Evolutionary conservation across 2,113 vertebrate species (phyloP).

Genomic region (Stomatorhinus ivindoensis): DNA sequence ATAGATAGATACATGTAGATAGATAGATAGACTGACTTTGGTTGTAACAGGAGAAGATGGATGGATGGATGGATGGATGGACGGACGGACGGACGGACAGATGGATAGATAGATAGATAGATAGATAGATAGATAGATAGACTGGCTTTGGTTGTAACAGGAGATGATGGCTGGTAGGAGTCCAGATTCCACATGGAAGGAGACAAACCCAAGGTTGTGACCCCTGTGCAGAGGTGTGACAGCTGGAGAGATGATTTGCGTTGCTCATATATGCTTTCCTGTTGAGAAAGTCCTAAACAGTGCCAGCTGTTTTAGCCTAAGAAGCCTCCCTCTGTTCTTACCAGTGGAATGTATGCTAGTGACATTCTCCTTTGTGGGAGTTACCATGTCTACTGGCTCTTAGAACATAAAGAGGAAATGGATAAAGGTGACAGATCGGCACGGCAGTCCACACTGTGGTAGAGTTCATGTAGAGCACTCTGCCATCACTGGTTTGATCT

Average conservation of each 20-base stretch:
- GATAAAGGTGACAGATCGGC: background rate
- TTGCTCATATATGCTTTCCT: background rate
- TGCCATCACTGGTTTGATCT: background rate
- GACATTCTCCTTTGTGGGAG: background rate
- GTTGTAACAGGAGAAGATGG: slow-evolving; percentile 38
- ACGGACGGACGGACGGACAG: too few species aligned
- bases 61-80: too few species aligned
- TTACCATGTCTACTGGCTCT: background rate
- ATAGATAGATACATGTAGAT: too few species aligned
- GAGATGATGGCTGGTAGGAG: slow-evolving; percentile 6
- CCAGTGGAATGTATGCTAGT: background rate
- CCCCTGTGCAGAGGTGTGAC: background rate
- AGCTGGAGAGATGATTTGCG: background rate
- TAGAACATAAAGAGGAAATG: background rate
- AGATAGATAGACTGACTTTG: background rate
- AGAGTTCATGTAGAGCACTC: background rate
- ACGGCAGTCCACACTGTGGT: background rate
- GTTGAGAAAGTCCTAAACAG: background rate
- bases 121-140: background rate
- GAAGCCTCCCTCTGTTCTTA: background rate
- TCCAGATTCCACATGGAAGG: background rate
- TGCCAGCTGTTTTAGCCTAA: background rate
- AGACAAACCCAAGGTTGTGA: background rate
- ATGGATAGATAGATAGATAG: too few species aligned
- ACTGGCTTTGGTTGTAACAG: slow-evolving; percentile 35